A percentile compares a stretch with the other conserved stretches of the same genome.
phyloP scores from a whole-genome alignment of 2,888 invertebrate species.

The Phasia obesa region DNA sequence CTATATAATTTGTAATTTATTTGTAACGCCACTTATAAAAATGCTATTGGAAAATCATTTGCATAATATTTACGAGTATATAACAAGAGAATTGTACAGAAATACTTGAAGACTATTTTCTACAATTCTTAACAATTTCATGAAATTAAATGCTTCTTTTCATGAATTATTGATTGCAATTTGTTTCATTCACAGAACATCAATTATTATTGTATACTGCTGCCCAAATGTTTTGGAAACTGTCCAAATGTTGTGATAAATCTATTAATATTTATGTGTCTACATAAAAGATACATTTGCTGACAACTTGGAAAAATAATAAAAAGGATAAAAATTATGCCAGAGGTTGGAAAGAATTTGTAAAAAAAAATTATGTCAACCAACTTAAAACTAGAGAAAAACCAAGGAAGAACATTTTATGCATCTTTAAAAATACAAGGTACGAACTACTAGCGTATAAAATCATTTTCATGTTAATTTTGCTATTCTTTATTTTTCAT shows the following conservation, averaged over 20 bases:
- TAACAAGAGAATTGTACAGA: no score
- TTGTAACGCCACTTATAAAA: no score
- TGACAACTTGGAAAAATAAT: conserved; percentile 14
- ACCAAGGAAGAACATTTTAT: no score
- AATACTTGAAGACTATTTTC: not conserved
- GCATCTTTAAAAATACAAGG: no score
- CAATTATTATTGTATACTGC: conserved; percentile 34
- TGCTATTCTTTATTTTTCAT: no score
- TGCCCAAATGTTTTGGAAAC: conserved; percentile 21
- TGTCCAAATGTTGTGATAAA: conserved; percentile 33
- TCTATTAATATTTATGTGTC: conserved; percentile 29
- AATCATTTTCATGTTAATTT: no score
- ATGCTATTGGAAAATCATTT: no score
- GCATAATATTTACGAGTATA: no score
- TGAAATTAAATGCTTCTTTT: conserved; percentile 26
- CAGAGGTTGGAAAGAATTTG: not conserved
- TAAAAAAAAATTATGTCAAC: not conserved
- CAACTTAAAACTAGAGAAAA: not conserved
- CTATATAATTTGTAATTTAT: no score
- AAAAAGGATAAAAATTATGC: conserved; percentile 24
- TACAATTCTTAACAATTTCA: not conserved
- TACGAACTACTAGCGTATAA: no score
- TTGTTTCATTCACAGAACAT: conserved; percentile 36
- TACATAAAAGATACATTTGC: conserved; percentile 20
- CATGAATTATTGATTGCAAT: conserved; percentile 38